Conservation (phyloP, 2,113 vertebrate genomes). For the Arothron firmamentum region DNA sequence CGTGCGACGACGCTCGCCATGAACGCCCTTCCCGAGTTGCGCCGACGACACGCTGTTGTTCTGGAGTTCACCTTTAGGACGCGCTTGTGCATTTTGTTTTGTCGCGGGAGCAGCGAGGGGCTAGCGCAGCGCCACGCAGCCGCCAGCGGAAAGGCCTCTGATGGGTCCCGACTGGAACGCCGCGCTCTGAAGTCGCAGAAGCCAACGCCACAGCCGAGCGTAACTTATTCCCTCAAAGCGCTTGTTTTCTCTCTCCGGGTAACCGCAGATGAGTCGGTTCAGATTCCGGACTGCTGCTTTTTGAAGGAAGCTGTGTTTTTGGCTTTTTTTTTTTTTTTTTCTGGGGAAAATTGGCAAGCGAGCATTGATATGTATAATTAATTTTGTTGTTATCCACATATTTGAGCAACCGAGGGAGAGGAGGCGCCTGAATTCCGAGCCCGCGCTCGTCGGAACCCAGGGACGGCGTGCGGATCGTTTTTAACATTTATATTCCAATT, state of each 20-base stretch:
- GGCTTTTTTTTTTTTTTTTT: slow-evolving; percentile 29
- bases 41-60: background rate
- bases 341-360: slow-evolving; percentile 59
- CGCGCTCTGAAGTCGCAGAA: slow-evolving; percentile 62
- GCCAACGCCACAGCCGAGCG: slow-evolving; percentile 61
- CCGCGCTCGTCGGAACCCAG: slow-evolving; percentile 41
- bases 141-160: slow-evolving; percentile 56
- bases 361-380: slow-evolving; percentile 73
- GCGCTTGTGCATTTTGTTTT: too few species aligned
- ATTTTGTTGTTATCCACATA: slow-evolving; percentile 72
- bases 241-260: slow-evolving; percentile 58
- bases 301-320: slow-evolving; percentile 54
- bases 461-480: slow-evolving; percentile 52
- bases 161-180: slow-evolving; percentile 67
- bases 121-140: slow-evolving; percentile 55
- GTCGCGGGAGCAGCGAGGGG: background rate
- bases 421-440: slow-evolving; percentile 52
- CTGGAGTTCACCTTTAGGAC: slow-evolving; percentile 1
- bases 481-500: slow-evolving; percentile 70
- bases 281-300: slow-evolving; percentile 63
- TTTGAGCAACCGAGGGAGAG: slow-evolving; percentile 59
- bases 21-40: too few species aligned
- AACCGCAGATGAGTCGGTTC: slow-evolving; percentile 62
- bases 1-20: background rate
- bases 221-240: slow-evolving; percentile 61